Evolutionary conservation across 2,888 invertebrate genomes (phyloP).

Genomic region (Electrophaes corylata): DNA sequence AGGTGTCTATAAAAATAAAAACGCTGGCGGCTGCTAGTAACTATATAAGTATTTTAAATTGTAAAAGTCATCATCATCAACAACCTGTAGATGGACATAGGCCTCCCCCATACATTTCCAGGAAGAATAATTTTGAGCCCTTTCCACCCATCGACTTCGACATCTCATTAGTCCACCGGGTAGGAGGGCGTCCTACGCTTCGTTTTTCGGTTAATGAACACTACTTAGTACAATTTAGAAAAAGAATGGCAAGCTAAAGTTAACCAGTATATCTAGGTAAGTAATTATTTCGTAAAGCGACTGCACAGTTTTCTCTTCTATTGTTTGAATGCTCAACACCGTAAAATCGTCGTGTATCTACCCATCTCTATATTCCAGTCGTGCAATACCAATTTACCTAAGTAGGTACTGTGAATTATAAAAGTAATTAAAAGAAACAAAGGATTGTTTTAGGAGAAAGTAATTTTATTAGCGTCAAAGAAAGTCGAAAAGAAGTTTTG

Average conservation of each 20-base stretch:
- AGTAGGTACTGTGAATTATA: slow-evolving; percentile 14
- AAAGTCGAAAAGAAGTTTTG: neutral
- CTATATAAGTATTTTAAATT: too few relatives aligned
- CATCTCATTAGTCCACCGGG: too few relatives aligned
- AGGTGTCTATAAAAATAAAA: too few relatives aligned
- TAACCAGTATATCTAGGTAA: slow-evolving; percentile 55
- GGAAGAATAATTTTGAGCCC: too few relatives aligned
- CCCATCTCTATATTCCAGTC: slow-evolving; percentile 32
- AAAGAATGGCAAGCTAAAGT: slow-evolving; percentile 62
- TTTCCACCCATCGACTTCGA: too few relatives aligned
- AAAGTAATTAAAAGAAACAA: slow-evolving; percentile 30
- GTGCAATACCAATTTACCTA: slow-evolving; percentile 14
- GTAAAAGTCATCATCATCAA: too few relatives aligned
- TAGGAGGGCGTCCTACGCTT: too few relatives aligned
- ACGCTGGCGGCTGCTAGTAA: too few relatives aligned
- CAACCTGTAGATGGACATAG: too few relatives aligned
- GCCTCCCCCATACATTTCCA: too few relatives aligned
- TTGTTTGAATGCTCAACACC: slow-evolving; percentile 71
- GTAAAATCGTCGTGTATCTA: slow-evolving; percentile 60
- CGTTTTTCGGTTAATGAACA: too few relatives aligned
- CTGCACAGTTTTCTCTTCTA: slow-evolving; percentile 74
- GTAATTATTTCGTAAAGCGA: slow-evolving; percentile 62
- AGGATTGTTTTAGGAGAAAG: slow-evolving; percentile 29
- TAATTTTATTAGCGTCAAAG: neutral
- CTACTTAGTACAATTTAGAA: slow-evolving; percentile 31